phyloP scores from a whole-genome alignment of 1,140 invertebrate genomes.

The Rhyacophila brunnea region DNA sequence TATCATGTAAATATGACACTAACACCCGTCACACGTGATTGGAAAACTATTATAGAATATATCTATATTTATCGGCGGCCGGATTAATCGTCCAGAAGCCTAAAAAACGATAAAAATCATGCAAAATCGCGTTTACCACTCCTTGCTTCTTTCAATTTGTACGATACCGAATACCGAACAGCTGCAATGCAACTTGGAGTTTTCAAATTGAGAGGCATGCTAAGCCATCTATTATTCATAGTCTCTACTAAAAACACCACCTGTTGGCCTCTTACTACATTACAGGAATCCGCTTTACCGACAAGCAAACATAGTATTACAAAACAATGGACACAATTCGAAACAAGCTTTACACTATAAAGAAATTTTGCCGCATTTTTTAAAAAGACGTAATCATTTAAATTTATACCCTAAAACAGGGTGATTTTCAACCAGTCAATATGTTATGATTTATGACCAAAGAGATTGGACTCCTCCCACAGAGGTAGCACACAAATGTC shows the following conservation, averaged over 20 bases:
- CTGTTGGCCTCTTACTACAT: slow-evolving; percentile 2
- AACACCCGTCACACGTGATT: slow-evolving; percentile 3
- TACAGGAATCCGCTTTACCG: not conserved
- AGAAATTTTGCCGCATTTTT: too few relatives aligned
- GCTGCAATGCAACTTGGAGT: slow-evolving; percentile 10
- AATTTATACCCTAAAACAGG: too few relatives aligned
- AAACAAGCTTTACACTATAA: too few relatives aligned
- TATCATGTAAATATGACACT: slow-evolving; percentile 19
- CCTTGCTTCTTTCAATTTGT: slow-evolving; percentile 22
- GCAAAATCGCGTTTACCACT: slow-evolving; percentile 22
- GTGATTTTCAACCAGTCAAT: too few relatives aligned
- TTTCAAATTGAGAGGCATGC: slow-evolving; percentile 20
- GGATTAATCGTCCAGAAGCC: slow-evolving; percentile 15
- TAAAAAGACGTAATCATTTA: too few relatives aligned
- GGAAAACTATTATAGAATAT: slow-evolving; percentile 9
- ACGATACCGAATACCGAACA: slow-evolving; percentile 19
- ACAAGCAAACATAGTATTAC: not conserved
- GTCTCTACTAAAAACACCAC: slow-evolving; percentile 5
- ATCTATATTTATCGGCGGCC: slow-evolving; percentile 11
- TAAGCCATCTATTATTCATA: slow-evolving; percentile 21
- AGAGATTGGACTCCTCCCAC: too few relatives aligned
- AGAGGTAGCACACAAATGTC: too few relatives aligned
- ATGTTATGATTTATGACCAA: too few relatives aligned
- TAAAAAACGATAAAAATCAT: slow-evolving; percentile 14
- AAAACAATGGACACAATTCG: too few relatives aligned